Percentiles rank a stretch among this genome's conserved stretches.
Conservation (phyloP, 2,797 vertebrate genomes). For the Euthynnus affinis region DNA sequence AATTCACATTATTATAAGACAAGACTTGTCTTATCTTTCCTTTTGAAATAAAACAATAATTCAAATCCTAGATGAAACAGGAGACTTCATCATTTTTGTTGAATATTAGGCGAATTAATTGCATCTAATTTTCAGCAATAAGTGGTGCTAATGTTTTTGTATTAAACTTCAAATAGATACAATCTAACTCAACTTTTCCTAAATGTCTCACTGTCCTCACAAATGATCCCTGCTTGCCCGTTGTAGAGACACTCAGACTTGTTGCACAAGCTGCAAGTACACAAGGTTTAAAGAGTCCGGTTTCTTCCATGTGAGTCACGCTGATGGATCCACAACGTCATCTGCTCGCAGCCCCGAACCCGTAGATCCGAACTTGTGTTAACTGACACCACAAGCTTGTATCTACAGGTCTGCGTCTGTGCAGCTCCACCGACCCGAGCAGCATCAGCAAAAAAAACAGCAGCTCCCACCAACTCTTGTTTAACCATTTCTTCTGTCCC, state of each 20-base stretch:
- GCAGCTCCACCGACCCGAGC: conserved; percentile 80
- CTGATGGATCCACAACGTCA: conserved; percentile 62
- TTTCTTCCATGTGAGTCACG: not conserved
- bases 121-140: conserved; percentile 40
- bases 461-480: conserved; percentile 17
- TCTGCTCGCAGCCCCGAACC: conserved; percentile 91
- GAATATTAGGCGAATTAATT: conserved; percentile 33
- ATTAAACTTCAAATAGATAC: not conserved
- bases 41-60: conserved; percentile 6
- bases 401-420: conserved; percentile 94
- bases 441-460: conserved; percentile 40
- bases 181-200: not conserved
- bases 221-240: not conserved
- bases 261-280: not conserved
- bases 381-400: conserved; percentile 92
- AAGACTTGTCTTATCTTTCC: not conserved
- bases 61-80: not conserved
- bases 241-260: not conserved
- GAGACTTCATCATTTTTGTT: conserved; percentile 29
- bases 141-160: conserved; percentile 3
- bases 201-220: not conserved
- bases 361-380: conserved; percentile 98
- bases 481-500: conserved; percentile 46
- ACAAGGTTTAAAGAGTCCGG: not conserved
- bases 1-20: not conserved